phyloP scores from a whole-genome alignment of 2,888 invertebrate species.

The Ophion costatus region DNA sequence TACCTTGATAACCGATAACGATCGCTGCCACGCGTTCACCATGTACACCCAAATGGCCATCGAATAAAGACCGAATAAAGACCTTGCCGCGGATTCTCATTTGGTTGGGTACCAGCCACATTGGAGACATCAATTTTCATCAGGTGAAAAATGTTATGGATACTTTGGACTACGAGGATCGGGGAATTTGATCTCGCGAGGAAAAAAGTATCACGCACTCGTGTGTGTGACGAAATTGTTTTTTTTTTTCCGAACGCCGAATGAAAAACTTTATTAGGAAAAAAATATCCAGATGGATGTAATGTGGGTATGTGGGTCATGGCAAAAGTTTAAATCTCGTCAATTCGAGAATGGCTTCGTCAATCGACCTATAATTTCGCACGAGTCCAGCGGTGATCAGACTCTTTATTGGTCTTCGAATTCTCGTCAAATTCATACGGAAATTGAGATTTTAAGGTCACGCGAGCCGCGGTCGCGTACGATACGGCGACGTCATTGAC shows the following conservation, averaged over 20 bases:
- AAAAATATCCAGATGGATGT: not conserved
- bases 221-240: too few species aligned
- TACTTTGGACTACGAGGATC: too few species aligned
- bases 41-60: not conserved
- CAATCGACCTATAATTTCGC: slow-evolving; percentile 1
- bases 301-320: slow-evolving; percentile 18
- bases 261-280: not conserved
- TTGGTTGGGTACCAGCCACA: not conserved
- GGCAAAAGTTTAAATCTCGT: not conserved
- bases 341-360: not conserved
- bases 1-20: slow-evolving; percentile 4
- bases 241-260: not conserved
- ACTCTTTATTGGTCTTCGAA: not conserved
- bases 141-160: too few species aligned
- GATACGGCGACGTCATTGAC: not conserved
- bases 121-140: too few species aligned
- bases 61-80: not conserved
- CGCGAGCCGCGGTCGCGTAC: not conserved
- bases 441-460: slow-evolving; percentile 29
- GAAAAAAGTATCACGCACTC: too few species aligned
- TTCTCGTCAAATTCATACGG: slow-evolving; percentile 2
- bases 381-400: not conserved
- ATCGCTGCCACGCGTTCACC: not conserved
- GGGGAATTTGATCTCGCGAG: too few species aligned
- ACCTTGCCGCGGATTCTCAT: not conserved